Conservation (phyloP, 2,113 vertebrate genomes). For the Eretmochelys imbricata region DNA sequence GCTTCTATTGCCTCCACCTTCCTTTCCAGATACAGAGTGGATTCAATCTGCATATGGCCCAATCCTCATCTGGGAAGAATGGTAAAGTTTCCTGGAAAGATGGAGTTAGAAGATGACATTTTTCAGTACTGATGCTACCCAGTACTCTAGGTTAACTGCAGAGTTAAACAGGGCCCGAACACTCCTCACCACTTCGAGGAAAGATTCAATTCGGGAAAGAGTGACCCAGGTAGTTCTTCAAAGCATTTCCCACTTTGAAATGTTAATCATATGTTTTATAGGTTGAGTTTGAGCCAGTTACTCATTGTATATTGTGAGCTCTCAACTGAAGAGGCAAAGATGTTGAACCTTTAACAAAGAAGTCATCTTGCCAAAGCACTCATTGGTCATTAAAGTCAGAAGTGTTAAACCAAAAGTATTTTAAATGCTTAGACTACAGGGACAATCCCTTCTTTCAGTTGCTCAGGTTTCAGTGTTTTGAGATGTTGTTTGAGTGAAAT, state of each 20-base stretch:
- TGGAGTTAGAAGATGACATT: neutral
- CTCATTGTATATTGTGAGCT: neutral
- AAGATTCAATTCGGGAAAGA: neutral
- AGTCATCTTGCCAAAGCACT: neutral
- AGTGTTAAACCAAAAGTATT: neutral
- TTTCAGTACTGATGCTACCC: neutral
- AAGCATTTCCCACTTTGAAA: neutral
- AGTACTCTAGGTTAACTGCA: neutral
- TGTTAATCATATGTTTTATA: no score
- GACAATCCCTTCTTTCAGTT: neutral
- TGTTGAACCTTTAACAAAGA: neutral
- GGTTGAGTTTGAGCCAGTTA: neutral
- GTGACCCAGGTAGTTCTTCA: neutral
- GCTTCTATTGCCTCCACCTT: neutral
- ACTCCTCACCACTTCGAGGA: neutral
- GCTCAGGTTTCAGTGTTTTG: neutral
- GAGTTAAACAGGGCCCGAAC: neutral
- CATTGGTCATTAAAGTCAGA: neutral
- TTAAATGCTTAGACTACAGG: neutral
- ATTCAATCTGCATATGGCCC: neutral
- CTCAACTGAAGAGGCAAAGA: slow-evolving; percentile 13
- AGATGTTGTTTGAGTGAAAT: neutral
- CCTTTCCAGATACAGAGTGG: neutral
- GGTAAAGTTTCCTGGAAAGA: neutral
- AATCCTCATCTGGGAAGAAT: accelerated